Conservation (phyloP, 2,113 vertebrate species). For the Rhegmatorhina hoffmannsi region DNA sequence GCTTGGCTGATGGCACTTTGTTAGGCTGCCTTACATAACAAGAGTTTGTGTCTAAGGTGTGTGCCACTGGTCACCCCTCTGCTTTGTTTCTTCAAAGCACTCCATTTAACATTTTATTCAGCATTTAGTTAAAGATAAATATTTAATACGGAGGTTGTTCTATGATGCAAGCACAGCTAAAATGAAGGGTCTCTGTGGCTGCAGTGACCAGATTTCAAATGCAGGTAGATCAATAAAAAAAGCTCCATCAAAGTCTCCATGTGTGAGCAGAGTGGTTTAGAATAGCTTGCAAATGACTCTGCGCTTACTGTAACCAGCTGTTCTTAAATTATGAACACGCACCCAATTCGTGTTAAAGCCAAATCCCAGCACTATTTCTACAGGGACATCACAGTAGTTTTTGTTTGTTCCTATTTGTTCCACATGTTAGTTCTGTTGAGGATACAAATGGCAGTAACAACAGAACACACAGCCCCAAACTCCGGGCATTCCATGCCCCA, state of each 20-base stretch:
- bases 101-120: slow-evolving; percentile 76
- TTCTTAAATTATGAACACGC: slow-evolving; percentile 83
- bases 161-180: slow-evolving; percentile 85
- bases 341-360: slow-evolving; percentile 76
- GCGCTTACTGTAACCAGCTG: slow-evolving; percentile 76
- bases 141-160: slow-evolving; percentile 82
- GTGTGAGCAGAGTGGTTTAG: slow-evolving; percentile 75
- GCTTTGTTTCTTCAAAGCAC: slow-evolving; percentile 43
- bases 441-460: slow-evolving; percentile 80
- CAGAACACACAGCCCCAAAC: slow-evolving; percentile 77
- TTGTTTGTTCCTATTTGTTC: slow-evolving; percentile 58
- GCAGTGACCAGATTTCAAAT: slow-evolving; percentile 90
- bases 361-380: slow-evolving; percentile 80
- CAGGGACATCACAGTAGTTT: slow-evolving; percentile 76
- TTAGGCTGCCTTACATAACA: neutral
- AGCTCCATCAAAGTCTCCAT: slow-evolving; percentile 74
- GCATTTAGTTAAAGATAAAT: slow-evolving; percentile 85
- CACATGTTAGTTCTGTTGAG: slow-evolving; percentile 75
- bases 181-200: slow-evolving; percentile 86
- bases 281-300: slow-evolving; percentile 78
- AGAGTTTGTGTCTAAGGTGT: neutral
- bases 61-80: slow-evolving; percentile 43
- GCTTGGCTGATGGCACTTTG: neutral
- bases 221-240: slow-evolving; percentile 86
- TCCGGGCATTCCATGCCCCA: slow-evolving; percentile 75